Percentiles rank a stretch among this genome's conserved stretches.
Evolutionary conservation across 2,113 vertebrate genomes (phyloP).

Genomic region (Alethe castanea): DNA sequence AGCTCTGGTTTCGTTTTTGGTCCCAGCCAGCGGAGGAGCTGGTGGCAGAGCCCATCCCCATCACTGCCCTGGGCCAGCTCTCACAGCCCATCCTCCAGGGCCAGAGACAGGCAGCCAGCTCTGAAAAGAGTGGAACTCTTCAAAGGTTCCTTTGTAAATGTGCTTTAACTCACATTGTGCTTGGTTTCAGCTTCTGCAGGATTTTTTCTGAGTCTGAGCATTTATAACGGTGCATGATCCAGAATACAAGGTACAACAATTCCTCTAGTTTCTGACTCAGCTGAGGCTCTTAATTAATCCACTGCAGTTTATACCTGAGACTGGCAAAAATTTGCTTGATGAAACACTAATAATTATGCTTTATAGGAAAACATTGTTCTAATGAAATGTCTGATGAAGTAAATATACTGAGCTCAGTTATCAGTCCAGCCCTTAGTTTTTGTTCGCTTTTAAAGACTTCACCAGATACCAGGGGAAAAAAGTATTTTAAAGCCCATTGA

Average conservation of each 20-base stretch:
- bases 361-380: neutral
- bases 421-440: neutral
- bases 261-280: neutral
- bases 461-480: neutral
- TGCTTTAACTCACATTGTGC: neutral
- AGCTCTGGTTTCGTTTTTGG: rapidly evolving
- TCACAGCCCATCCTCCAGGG: neutral
- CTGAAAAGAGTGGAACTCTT: neutral
- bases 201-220: neutral
- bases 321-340: neutral
- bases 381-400: neutral
- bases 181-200: neutral
- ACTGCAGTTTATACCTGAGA: neutral
- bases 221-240: neutral
- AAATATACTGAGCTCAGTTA: neutral
- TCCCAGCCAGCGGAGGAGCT: rapidly evolving
- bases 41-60: rapidly evolving
- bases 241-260: neutral
- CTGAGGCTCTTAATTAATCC: neutral
- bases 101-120: neutral
- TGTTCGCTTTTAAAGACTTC: neutral
- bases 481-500: neutral
- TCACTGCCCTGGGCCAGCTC: neutral
- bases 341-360: neutral
- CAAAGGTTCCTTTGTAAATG: neutral